A percentile compares a stretch with the other conserved stretches of the same genome.
These are phyloP conservation scores for Diploptera punctata DNA, from an alignment of 2,888 invertebrate species.

Conservation along the genomic window DNA sequence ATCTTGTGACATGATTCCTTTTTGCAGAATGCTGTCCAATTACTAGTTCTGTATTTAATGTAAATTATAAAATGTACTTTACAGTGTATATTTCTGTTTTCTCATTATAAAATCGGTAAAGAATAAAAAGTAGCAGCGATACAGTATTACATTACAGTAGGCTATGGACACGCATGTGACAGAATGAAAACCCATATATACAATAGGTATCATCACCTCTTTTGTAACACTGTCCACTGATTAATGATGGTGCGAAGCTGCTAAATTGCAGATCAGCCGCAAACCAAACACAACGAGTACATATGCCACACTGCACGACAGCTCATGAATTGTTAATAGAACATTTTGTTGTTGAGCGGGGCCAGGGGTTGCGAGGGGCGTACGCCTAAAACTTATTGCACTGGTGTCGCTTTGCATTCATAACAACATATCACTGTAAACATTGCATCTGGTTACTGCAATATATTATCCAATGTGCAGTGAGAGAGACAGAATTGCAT, in stretches of 20 bases:
- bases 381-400: slow-evolving; percentile 16
- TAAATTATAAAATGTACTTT: too few relatives aligned
- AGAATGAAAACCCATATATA: not conserved
- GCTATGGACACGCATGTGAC: not conserved
- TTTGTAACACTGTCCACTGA: slow-evolving; percentile 9
- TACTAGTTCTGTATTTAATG: too few relatives aligned
- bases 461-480: not conserved
- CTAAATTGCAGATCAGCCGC: slow-evolving; percentile 28
- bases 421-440: slow-evolving; percentile 24
- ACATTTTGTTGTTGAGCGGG: slow-evolving; percentile 22
- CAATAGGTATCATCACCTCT: not conserved
- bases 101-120: slow-evolving; percentile 5
- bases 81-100: not conserved
- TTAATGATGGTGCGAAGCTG: slow-evolving; percentile 28
- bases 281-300: slow-evolving; percentile 24
- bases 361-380: not conserved
- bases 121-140: not conserved
- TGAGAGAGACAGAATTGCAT: not conserved
- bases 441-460: not conserved
- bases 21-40: too few relatives aligned
- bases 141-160: not conserved
- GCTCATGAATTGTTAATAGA: slow-evolving; percentile 28
- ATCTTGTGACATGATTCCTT: too few relatives aligned
- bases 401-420: slow-evolving; percentile 4
- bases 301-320: not conserved